phyloP scores from a whole-genome alignment of 1,140 invertebrate species.

The Hyphantria cunea region DNA sequence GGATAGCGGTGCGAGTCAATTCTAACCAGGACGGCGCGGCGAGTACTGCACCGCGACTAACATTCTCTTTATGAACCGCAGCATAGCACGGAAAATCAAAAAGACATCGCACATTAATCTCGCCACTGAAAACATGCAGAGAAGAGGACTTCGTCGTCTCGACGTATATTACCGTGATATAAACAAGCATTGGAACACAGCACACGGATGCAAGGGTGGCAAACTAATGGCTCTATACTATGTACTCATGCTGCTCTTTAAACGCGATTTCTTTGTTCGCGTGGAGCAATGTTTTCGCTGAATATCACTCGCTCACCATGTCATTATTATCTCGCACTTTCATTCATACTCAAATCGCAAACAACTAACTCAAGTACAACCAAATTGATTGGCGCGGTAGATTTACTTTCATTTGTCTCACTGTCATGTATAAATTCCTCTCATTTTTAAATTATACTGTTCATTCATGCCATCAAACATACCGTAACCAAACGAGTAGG shows the following conservation, averaged over 20 bases:
- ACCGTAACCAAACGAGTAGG: constrained; percentile 35
- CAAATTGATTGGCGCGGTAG: constrained; percentile 58
- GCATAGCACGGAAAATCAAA: constrained; percentile 68
- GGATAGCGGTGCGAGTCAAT: constrained; percentile 64
- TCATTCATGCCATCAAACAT: constrained; percentile 47
- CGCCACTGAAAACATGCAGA: constrained; percentile 66
- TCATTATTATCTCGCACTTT: constrained; percentile 32
- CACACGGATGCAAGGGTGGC: constrained; percentile 64
- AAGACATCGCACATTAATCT: constrained; percentile 76
- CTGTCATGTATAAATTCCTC: background rate
- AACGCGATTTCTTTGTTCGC: constrained; percentile 54
- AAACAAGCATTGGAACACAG: constrained; percentile 58
- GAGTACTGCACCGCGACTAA: constrained; percentile 32
- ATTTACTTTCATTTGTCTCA: background rate
- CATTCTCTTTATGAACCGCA: constrained; percentile 45
- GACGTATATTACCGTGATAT: constrained; percentile 29
- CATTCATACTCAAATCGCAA: constrained; percentile 65
- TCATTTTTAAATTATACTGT: constrained; percentile 7
- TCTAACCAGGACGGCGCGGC: constrained; percentile 33
- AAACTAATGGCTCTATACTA: constrained; percentile 55
- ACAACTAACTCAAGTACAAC: constrained; percentile 71
- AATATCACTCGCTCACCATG: constrained; percentile 75
- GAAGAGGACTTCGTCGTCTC: constrained; percentile 51
- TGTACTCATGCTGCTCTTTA: constrained; percentile 60
- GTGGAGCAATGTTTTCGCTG: constrained; percentile 67